Evolutionary conservation across 2,113 vertebrate genomes (phyloP).

Genomic region (Vulpes lagopus): DNA sequence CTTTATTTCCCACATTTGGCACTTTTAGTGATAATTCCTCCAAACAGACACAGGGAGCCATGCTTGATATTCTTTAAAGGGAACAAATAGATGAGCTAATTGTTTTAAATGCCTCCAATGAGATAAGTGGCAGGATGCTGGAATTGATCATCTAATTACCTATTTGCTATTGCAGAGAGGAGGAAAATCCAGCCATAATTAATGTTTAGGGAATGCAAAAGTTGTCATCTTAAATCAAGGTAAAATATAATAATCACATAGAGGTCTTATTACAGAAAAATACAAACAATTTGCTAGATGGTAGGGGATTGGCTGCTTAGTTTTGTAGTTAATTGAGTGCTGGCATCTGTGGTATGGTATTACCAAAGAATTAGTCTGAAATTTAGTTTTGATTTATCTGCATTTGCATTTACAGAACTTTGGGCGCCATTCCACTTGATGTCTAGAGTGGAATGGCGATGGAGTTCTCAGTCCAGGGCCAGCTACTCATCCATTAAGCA

Average conservation of each 20-base stretch:
- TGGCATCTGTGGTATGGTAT: constrained; percentile 82
- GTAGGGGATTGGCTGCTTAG: constrained; percentile 68
- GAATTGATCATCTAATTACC: constrained; percentile 84
- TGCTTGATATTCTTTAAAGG: constrained; percentile 67
- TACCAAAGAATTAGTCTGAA: constrained; percentile 80
- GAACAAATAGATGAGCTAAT: constrained; percentile 84
- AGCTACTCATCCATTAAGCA: neutral
- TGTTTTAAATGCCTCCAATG: constrained; percentile 82
- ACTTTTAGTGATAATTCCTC: constrained; percentile 65
- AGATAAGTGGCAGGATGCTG: constrained; percentile 83
- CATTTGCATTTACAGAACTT: constrained; percentile 81
- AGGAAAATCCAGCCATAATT: constrained; percentile 84
- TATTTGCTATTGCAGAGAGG: constrained; percentile 79
- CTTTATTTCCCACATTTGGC: constrained; percentile 67
- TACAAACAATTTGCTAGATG: constrained; percentile 76
- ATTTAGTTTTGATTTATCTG: constrained; percentile 84
- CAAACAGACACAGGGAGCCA: constrained; percentile 68
- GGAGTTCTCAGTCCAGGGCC: constrained; percentile 22
- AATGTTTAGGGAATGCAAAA: constrained; percentile 86
- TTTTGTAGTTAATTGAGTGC: constrained; percentile 84
- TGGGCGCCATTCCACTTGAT: constrained; percentile 74
- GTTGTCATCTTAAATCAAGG: constrained; percentile 87
- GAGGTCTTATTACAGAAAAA: constrained; percentile 85
- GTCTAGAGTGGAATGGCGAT: constrained; percentile 25
- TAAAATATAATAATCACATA: constrained; percentile 85